Evolutionary conservation across 2,888 invertebrate genomes (phyloP).

Genomic region (Idaea straminata): DNA sequence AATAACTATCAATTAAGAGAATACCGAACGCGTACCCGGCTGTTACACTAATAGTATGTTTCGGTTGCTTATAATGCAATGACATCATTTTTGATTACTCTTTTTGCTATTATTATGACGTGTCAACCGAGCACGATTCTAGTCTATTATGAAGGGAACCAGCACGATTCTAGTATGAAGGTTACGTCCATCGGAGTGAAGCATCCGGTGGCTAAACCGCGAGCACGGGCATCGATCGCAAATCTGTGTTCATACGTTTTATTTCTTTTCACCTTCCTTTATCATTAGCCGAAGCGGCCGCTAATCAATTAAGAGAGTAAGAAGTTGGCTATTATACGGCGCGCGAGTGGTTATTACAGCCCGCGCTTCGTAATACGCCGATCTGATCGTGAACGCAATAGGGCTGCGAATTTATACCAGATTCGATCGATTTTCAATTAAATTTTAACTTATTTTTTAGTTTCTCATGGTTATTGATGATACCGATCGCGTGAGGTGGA

Average conservation of each 20-base stretch:
- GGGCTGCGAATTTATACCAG: constrained; percentile 74
- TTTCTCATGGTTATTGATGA: constrained; percentile 31
- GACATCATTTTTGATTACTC: constrained; percentile 57
- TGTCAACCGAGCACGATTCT: constrained; percentile 30
- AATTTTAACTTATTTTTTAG: constrained; percentile 49
- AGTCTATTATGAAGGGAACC: constrained; percentile 16
- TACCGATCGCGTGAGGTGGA: constrained; percentile 12
- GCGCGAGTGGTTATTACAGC: constrained; percentile 77
- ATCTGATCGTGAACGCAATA: constrained; percentile 77
- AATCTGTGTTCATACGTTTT: constrained; percentile 72
- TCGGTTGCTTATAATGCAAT: constrained; percentile 50
- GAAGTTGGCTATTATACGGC: constrained; percentile 78
- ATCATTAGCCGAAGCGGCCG: constrained; percentile 79
- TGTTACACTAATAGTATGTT: constrained; percentile 62
- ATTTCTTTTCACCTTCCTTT: constrained; percentile 80
- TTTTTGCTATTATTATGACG: constrained; percentile 32
- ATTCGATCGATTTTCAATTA: constrained; percentile 73
- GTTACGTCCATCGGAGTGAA: constrained; percentile 21
- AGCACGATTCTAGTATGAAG: constrained; percentile 3
- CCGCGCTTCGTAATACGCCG: constrained; percentile 73
- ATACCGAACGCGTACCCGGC: constrained; percentile 43
- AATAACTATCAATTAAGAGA: constrained; percentile 61
- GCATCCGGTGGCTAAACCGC: constrained; percentile 60
- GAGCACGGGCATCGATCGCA: constrained; percentile 62
- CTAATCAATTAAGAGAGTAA: constrained; percentile 81